A percentile compares a stretch with the other conserved stretches of the same genome.
phyloP scores from a whole-genome alignment of 2,113 vertebrate genomes.

The Nerophis lumbriciformis region DNA sequence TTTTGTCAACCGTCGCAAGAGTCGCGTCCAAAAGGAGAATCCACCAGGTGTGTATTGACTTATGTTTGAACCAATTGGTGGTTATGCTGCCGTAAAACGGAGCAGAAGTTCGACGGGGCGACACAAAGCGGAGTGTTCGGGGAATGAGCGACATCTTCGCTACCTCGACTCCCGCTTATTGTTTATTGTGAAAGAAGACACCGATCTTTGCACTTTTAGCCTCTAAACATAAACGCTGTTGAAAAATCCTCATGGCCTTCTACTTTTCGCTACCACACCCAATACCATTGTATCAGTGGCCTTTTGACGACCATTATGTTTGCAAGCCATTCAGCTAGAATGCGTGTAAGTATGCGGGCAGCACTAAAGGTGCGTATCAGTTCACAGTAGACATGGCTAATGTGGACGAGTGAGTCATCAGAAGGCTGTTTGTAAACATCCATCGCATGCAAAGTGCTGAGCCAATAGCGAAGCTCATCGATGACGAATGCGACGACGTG shows the following conservation, averaged over 20 bases:
- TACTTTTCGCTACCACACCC: conserved; percentile 41
- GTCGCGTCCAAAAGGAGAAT: conserved; percentile 30
- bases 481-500: conserved; percentile 9
- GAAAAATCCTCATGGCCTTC: not conserved
- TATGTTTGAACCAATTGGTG: not conserved
- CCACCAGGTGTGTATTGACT: conserved; percentile 39
- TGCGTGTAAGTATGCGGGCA: not conserved
- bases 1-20: conserved; percentile 18
- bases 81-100: not conserved
- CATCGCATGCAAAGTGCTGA: conserved; percentile 23
- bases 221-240: not conserved
- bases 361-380: not conserved
- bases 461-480: conserved; percentile 53
- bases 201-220: too few relatives aligned
- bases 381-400: too few relatives aligned
- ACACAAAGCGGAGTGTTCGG: conserved; percentile 23
- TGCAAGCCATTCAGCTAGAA: not conserved
- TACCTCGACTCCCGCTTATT: not conserved
- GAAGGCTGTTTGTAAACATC: conserved; percentile 52
- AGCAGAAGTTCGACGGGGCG: not conserved
- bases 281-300: conserved; percentile 9
- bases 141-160: not conserved
- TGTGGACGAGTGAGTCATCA: not conserved
- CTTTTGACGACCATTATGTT: conserved; percentile 11
- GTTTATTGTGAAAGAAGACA: not conserved